Conservation (phyloP, 1,140 invertebrate genomes). For the Steinernema khuongi region DNA sequence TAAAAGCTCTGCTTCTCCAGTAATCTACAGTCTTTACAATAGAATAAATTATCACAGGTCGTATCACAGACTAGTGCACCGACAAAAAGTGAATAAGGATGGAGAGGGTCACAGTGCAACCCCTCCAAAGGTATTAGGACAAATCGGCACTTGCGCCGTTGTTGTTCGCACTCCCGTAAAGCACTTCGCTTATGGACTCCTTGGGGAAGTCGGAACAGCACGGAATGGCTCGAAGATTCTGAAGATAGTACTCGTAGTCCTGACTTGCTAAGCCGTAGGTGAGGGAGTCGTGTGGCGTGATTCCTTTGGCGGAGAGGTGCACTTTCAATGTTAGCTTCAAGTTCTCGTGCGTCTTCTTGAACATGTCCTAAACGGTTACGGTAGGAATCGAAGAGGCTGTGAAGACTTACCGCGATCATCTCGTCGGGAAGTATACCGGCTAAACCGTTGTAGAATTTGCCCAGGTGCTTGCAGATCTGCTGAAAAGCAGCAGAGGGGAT, state of each 20-base stretch:
- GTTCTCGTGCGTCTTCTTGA: slow-evolving; percentile 74
- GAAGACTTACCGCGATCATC: slow-evolving; percentile 61
- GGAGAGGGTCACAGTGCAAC: too few species aligned
- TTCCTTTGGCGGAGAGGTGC: slow-evolving; percentile 77
- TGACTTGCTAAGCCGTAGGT: slow-evolving; percentile 90
- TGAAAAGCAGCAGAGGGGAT: slow-evolving; percentile 86
- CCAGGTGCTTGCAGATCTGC: slow-evolving; percentile 78
- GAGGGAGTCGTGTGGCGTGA: slow-evolving; percentile 86
- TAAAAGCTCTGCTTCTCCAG: not conserved
- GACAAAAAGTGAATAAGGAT: not conserved
- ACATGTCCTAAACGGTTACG: slow-evolving; percentile 67
- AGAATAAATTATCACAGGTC: not conserved
- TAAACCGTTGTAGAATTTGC: slow-evolving; percentile 85
- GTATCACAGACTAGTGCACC: not conserved
- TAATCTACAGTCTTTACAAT: too few species aligned
- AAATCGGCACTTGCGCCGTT: not conserved
- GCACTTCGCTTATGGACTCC: slow-evolving; percentile 30
- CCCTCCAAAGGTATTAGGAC: too few species aligned
- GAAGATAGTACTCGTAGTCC: slow-evolving; percentile 88
- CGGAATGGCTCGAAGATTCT: slow-evolving; percentile 78
- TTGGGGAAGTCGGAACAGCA: slow-evolving; percentile 40
- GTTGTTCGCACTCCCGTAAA: not conserved
- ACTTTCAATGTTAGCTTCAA: slow-evolving; percentile 80
- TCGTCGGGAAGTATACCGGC: slow-evolving; percentile 60
- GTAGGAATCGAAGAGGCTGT: slow-evolving; percentile 66